Percentiles rank a stretch among this genome's conserved stretches.
These are phyloP conservation scores for Platichthys stellatus DNA, from an alignment of 2,113 vertebrate species.

Conservation along the genomic window DNA sequence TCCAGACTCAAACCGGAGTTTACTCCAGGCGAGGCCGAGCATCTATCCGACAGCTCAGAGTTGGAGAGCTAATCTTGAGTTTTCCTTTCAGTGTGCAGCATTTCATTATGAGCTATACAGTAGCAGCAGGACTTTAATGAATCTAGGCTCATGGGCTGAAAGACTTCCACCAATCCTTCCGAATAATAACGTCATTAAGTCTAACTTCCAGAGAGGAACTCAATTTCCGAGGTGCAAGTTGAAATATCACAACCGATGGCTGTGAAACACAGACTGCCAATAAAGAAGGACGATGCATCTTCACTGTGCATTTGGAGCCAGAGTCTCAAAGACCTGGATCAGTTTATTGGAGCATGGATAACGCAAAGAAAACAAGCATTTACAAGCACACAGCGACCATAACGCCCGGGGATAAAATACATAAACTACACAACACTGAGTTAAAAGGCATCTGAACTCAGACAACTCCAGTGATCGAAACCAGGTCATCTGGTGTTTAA, in stretches of 20 bases:
- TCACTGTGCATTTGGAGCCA: too few relatives aligned
- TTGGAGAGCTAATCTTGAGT: neutral
- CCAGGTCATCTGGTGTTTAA: conserved; percentile 64
- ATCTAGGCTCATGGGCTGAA: neutral
- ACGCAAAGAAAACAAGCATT: conserved; percentile 74
- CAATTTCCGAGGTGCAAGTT: too few relatives aligned
- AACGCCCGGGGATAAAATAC: conserved; percentile 24
- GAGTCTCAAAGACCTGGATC: conserved; percentile 13
- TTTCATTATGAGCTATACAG: neutral
- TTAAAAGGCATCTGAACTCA: too few relatives aligned
- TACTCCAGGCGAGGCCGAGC: neutral
- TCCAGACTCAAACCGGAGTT: neutral
- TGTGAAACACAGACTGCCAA: too few relatives aligned
- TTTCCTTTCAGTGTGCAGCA: neutral
- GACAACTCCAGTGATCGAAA: conserved; percentile 42
- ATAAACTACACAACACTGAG: neutral
- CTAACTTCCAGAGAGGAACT: too few relatives aligned
- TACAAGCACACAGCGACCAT: conserved; percentile 6
- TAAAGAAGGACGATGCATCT: too few relatives aligned
- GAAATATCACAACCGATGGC: too few relatives aligned
- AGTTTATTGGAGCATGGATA: conserved; percentile 68
- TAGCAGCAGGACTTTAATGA: neutral
- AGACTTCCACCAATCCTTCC: neutral
- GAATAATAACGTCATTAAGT: neutral
- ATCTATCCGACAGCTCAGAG: neutral